phyloP scores from a whole-genome alignment of 2,797 vertebrate species.

The Propithecus deckenii region DNA sequence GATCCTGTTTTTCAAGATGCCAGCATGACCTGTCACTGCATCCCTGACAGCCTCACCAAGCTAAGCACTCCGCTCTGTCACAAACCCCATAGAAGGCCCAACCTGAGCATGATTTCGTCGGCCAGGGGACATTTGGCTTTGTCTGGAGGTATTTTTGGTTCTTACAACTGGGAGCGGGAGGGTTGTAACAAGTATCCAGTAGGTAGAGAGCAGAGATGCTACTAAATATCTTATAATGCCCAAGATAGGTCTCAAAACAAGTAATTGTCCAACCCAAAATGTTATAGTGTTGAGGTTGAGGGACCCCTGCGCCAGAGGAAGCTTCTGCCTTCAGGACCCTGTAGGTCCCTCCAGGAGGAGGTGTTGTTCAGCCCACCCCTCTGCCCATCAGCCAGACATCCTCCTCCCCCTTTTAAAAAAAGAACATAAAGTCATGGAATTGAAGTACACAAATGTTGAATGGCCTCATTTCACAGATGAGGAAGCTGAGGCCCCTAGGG shows the following conservation, averaged over 20 bases:
- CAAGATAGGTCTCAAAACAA: background rate
- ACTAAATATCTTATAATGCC: background rate
- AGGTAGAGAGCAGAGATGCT: background rate
- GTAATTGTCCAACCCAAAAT: background rate
- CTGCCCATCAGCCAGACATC: background rate
- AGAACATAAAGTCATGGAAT: background rate
- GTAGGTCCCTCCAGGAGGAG: background rate
- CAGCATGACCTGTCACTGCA: background rate
- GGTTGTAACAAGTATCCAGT: background rate
- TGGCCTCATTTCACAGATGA: conserved; percentile 29
- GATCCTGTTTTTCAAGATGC: background rate
- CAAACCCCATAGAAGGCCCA: background rate
- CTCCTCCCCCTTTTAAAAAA: background rate
- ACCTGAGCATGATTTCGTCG: background rate
- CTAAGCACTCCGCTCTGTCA: background rate
- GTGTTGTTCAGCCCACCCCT: background rate
- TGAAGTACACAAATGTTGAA: conserved; percentile 3
- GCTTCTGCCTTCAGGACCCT: background rate
- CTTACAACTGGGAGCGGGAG: background rate
- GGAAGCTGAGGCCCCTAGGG: conserved; percentile 13
- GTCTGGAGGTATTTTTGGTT: background rate
- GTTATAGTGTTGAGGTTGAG: background rate
- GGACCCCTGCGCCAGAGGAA: background rate
- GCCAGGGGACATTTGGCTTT: background rate
- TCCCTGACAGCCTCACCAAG: background rate